These are phyloP conservation scores for Homarus gammarus DNA, from an alignment of 2,888 invertebrate species.

Conservation along the genomic window DNA sequence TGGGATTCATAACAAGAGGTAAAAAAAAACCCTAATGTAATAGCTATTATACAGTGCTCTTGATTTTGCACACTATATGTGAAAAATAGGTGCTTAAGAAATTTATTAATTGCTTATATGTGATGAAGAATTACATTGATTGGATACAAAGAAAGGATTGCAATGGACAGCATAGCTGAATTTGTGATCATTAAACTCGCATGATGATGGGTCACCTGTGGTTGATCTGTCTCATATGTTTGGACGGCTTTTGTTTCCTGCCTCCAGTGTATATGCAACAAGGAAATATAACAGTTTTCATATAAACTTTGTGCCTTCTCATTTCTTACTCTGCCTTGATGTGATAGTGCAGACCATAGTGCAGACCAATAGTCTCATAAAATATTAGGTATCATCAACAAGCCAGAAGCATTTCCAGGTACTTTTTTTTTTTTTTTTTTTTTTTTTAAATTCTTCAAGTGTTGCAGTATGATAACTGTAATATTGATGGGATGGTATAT, in stretches of 20 bases:
- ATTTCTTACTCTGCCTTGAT: conserved; percentile 40
- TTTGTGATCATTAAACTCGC: background rate
- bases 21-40: background rate
- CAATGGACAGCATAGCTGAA: background rate
- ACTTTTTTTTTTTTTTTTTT: background rate
- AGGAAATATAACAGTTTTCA: conserved; percentile 6
- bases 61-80: background rate
- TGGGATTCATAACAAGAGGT: background rate
- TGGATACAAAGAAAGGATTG: background rate
- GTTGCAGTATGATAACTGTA: conserved; percentile 7
- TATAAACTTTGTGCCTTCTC: conserved; percentile 62
- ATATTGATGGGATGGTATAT: conserved; percentile 60
- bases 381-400: conserved; percentile 21
- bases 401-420: background rate
- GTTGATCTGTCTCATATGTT: background rate
- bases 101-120: background rate
- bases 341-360: conserved; percentile 24
- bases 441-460: conserved; percentile 7
- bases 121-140: background rate
- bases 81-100: conserved; percentile 1
- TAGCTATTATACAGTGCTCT: background rate
- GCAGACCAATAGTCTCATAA: conserved; percentile 19
- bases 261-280: background rate
- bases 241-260: background rate
- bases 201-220: background rate